Evolutionary conservation across 2,888 invertebrate genomes (phyloP).

Genomic region (Thymelicus lineola): DNA sequence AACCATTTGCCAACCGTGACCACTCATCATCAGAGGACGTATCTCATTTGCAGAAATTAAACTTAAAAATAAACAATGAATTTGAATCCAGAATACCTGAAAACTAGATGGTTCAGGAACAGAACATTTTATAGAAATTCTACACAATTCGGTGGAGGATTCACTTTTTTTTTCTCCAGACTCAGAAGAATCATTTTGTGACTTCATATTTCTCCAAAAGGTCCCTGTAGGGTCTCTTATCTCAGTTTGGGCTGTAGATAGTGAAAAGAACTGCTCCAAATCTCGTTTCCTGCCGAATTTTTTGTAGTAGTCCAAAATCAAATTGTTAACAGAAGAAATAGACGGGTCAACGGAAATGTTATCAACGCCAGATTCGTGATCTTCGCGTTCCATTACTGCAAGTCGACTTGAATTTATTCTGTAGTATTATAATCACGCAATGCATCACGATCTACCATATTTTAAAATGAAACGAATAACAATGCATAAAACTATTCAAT

Average conservation of each 20-base stretch:
- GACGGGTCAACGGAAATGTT: slow-evolving; percentile 49
- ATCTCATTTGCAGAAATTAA: background rate
- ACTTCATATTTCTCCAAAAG: slow-evolving; percentile 79
- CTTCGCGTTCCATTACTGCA: slow-evolving; percentile 31
- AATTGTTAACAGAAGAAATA: slow-evolving; percentile 67
- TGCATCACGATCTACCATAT: slow-evolving; percentile 3
- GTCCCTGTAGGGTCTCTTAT: slow-evolving; percentile 68
- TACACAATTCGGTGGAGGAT: slow-evolving; percentile 73
- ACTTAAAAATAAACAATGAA: background rate
- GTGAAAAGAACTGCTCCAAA: slow-evolving; percentile 88
- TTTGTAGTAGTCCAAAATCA: slow-evolving; percentile 87
- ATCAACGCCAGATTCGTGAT: slow-evolving; percentile 37
- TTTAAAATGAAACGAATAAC: slow-evolving; percentile 4
- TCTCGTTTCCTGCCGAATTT: slow-evolving; percentile 88
- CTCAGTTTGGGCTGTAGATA: slow-evolving; percentile 75
- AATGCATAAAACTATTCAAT: background rate
- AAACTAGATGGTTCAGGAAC: slow-evolving; percentile 63
- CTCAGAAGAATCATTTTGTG: slow-evolving; percentile 71
- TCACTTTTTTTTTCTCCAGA: slow-evolving; percentile 71
- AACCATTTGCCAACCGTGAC: too few species aligned
- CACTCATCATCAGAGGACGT: background rate
- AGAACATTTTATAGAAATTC: slow-evolving; percentile 75
- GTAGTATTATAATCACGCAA: background rate
- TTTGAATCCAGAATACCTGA: slow-evolving; percentile 54
- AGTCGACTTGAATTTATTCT: background rate